phyloP scores from a whole-genome alignment of 2,113 vertebrate genomes.

The Elgaria multicarinata region DNA sequence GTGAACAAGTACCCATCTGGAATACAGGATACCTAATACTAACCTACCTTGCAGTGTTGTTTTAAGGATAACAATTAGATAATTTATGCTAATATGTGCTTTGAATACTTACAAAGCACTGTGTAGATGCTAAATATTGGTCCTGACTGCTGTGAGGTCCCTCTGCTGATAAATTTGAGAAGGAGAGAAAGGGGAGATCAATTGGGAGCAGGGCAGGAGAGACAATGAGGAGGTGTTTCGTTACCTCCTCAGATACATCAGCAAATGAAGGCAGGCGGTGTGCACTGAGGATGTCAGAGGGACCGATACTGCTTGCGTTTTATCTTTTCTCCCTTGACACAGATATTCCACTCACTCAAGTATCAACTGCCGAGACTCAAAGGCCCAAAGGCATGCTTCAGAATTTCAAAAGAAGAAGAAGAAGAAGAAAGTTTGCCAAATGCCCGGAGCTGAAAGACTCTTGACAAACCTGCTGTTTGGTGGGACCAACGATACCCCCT shows the following conservation, averaged over 20 bases:
- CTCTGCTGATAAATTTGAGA: not conserved
- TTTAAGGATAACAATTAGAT: not conserved
- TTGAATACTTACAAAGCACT: too few relatives aligned
- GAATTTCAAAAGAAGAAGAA: not conserved
- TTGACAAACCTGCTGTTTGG: not conserved
- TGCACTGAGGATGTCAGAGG: not conserved
- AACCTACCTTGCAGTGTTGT: not conserved
- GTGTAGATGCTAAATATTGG: not conserved
- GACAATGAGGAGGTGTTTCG: not conserved
- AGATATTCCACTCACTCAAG: not conserved
- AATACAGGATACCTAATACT: not conserved
- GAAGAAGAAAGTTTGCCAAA: not conserved
- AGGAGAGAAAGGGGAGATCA: not conserved
- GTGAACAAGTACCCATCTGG: not conserved
- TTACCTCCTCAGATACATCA: not conserved
- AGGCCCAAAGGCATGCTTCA: constrained; percentile 11
- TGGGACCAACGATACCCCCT: not conserved
- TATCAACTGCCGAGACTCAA: not conserved
- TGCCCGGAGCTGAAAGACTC: not conserved
- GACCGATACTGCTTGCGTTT: not conserved
- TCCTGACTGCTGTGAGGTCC: not conserved
- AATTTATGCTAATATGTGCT: not conserved
- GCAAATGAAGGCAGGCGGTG: not conserved
- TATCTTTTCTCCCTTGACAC: not conserved
- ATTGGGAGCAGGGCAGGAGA: too few relatives aligned